phyloP scores from a whole-genome alignment of 2,797 vertebrate genomes.

The Cossypha polioptera region DNA sequence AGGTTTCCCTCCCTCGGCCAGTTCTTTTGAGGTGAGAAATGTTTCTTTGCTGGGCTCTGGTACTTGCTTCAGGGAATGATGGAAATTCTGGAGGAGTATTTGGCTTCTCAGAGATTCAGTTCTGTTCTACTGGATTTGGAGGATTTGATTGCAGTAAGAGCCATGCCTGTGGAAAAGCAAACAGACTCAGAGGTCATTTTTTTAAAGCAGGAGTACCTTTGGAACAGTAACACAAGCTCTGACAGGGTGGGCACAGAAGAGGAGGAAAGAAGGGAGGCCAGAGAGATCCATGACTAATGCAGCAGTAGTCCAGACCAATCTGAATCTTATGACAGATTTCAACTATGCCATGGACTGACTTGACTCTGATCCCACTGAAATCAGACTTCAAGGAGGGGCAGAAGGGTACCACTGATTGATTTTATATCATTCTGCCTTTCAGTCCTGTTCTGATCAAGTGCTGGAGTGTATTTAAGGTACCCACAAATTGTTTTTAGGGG shows the following conservation, averaged over 20 bases:
- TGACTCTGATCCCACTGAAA: background rate
- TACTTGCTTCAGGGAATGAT: background rate
- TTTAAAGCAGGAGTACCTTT: background rate
- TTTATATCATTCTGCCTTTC: background rate
- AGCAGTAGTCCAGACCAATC: background rate
- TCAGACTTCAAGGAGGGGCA: background rate
- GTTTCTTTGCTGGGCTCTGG: background rate
- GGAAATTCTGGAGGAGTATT: background rate
- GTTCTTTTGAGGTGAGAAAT: background rate
- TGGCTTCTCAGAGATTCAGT: background rate
- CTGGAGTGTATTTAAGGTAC: background rate
- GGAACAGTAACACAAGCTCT: background rate
- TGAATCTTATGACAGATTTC: background rate
- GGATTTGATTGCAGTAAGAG: background rate
- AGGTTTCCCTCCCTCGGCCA: background rate
- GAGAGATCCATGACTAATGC: background rate
- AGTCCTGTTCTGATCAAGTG: background rate
- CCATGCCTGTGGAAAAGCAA: slow-evolving; percentile 14
- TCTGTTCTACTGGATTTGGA: background rate
- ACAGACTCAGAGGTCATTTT: background rate
- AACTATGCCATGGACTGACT: background rate
- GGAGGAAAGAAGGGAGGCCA: background rate
- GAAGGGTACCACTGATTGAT: background rate
- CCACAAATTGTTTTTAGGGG: background rate
- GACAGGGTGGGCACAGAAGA: background rate